Evolutionary conservation across 2,888 invertebrate genomes (phyloP).

Genomic region (Stenotaenia linearis): DNA sequence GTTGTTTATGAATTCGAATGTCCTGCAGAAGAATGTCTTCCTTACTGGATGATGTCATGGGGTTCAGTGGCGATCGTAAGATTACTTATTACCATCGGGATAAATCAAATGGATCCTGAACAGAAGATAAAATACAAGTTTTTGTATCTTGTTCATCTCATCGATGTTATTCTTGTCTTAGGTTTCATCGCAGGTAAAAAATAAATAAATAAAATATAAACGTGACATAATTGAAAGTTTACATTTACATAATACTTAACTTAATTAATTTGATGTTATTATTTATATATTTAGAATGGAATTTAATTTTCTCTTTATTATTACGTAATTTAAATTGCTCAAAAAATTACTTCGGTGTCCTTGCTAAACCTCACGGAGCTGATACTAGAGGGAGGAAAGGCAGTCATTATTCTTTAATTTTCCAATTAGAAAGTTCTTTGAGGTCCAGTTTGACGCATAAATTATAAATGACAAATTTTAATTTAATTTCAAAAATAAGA

Average conservation of each 20-base stretch:
- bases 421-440: background rate
- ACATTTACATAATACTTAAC: background rate
- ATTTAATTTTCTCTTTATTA: background rate
- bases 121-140: background rate
- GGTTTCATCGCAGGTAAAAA: background rate
- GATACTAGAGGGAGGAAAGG: background rate
- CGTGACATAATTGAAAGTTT: background rate
- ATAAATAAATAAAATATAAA: background rate
- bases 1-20: background rate
- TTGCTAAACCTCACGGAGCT: background rate
- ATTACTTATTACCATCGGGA: background rate
- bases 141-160: background rate
- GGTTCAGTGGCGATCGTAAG: background rate
- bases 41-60: slow-evolving; percentile 6
- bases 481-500: too few relatives aligned
- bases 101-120: background rate
- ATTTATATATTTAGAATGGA: background rate
- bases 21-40: background rate
- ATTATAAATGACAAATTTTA: background rate
- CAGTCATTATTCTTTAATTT: background rate
- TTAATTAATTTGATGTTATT: background rate
- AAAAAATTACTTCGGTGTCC: background rate
- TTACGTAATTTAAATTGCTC: background rate
- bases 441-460: background rate
- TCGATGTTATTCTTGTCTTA: background rate